Conservation (phyloP, 2,797 vertebrate genomes). For the Macroramphosus scolopax region DNA sequence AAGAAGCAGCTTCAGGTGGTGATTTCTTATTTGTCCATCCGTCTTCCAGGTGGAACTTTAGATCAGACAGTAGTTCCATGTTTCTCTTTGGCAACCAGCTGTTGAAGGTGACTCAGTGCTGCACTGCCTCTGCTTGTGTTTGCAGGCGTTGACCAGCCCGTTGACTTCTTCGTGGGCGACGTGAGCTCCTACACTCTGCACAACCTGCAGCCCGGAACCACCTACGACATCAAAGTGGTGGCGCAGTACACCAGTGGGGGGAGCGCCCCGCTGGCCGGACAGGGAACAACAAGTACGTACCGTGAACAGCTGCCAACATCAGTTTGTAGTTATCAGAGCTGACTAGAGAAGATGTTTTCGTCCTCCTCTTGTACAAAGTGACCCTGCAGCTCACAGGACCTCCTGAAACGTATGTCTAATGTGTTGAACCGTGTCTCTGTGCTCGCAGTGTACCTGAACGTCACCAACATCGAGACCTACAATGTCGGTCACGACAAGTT, state of each 20-base stretch:
- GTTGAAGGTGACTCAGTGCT: too few relatives aligned
- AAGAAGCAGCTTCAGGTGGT: too few relatives aligned
- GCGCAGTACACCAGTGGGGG: conserved; percentile 89
- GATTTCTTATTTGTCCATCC: too few relatives aligned
- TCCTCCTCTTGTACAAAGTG: too few relatives aligned
- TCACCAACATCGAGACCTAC: conserved; percentile 88
- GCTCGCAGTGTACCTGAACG: conserved; percentile 92
- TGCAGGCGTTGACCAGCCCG: conserved; percentile 78
- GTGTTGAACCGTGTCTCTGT: not conserved
- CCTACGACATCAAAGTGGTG: conserved; percentile 88
- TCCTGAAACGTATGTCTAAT: too few relatives aligned
- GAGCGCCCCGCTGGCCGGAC: conserved; percentile 84
- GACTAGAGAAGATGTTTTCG: too few relatives aligned
- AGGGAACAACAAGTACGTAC: conserved; percentile 91
- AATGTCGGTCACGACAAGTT: conserved; percentile 87
- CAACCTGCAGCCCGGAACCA: conserved; percentile 90
- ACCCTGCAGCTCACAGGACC: too few relatives aligned
- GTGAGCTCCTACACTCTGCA: conserved; percentile 89
- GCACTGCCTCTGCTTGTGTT: not conserved
- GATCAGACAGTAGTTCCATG: too few relatives aligned
- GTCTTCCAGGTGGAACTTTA: too few relatives aligned
- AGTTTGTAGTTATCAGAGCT: too few relatives aligned
- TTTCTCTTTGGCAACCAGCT: too few relatives aligned
- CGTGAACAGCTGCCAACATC: too few relatives aligned
- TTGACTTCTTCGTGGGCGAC: conserved; percentile 93